These are phyloP conservation scores for Nettapus auritus DNA, from an alignment of 2,113 vertebrate species.

Conservation along the genomic window DNA sequence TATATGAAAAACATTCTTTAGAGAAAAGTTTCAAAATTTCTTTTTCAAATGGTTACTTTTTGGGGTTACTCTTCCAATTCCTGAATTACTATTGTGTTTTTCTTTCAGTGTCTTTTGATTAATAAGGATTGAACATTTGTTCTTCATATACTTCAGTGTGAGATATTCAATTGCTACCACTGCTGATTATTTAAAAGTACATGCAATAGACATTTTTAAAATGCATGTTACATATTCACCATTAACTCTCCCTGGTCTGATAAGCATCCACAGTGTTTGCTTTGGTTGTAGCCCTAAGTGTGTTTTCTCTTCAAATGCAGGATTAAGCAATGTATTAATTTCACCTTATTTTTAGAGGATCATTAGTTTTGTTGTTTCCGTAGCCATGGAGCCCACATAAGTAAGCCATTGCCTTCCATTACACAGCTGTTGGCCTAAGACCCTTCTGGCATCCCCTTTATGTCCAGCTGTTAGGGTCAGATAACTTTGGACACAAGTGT, in stretches of 20 bases:
- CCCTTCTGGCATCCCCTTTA: conserved; percentile 83
- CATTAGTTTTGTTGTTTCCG: conserved; percentile 80
- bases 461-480: conserved; percentile 84
- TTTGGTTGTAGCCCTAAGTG: conserved; percentile 28
- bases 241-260: not conserved
- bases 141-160: not conserved
- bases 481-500: conserved; percentile 68
- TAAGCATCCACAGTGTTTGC: not conserved
- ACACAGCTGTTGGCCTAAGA: conserved; percentile 84
- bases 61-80: not conserved
- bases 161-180: not conserved
- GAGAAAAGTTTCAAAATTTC: not conserved
- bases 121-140: not conserved
- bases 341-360: conserved; percentile 79
- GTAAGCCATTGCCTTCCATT: conserved; percentile 77
- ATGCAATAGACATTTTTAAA: not conserved
- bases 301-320: conserved; percentile 19
- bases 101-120: not conserved
- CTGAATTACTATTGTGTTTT: not conserved
- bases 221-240: not conserved
- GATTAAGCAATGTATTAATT: conserved; percentile 56
- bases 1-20: not conserved
- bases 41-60: not conserved
- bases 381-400: conserved; percentile 78
- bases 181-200: not conserved